Conservation (phyloP, 2,888 invertebrate genomes). For the Cremastobaeus sp. region DNA sequence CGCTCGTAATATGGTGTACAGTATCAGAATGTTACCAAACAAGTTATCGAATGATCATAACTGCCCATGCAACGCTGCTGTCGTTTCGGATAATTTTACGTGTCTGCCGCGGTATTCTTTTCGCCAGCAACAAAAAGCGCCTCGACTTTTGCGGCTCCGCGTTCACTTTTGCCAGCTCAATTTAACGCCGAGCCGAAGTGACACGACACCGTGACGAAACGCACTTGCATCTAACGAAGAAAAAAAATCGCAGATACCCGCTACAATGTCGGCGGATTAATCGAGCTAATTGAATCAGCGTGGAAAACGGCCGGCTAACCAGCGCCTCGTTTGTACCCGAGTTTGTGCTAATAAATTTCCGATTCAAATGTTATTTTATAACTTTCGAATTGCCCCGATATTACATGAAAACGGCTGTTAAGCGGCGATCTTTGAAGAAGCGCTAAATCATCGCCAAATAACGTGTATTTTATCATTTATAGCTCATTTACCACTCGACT, state of each 20-base stretch:
- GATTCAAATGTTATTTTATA: no score
- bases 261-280: no score
- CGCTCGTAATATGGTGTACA: conserved; percentile 58
- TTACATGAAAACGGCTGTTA: no score
- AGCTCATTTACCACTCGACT: conserved; percentile 44
- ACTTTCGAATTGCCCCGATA: no score
- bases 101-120: conserved; percentile 34
- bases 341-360: no score
- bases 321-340: no score
- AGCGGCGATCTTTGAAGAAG: conserved; percentile 2
- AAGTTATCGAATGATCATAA: conserved; percentile 56
- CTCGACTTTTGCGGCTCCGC: conserved; percentile 20
- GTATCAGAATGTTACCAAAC: conserved; percentile 49
- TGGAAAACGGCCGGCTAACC: not conserved
- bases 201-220: conserved; percentile 24
- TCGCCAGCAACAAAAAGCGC: conserved; percentile 27
- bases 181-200: conserved; percentile 21
- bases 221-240: conserved; percentile 15
- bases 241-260: not conserved
- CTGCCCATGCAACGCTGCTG: conserved; percentile 41
- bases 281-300: not conserved
- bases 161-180: conserved; percentile 39
- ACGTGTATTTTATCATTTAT: conserved; percentile 51
- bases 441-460: conserved; percentile 36
- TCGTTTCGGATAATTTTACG: conserved; percentile 54